Evolutionary conservation across 2,797 vertebrate species (phyloP), one percentile per base, ranked within the genome.

Genomic region (Anguilla pacifica): DNA sequence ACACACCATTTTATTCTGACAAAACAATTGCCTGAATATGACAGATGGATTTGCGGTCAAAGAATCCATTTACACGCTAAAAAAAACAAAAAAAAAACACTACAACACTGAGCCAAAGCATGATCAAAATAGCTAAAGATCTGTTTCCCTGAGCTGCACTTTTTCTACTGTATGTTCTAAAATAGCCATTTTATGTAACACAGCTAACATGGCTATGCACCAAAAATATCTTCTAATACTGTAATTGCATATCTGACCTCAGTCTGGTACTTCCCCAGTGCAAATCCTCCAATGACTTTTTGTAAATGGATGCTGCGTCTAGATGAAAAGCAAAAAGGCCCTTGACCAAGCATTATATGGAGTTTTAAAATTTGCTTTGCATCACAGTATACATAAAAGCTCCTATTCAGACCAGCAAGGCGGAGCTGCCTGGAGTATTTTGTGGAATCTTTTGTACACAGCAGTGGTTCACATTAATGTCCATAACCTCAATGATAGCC

Each of bases 1-100:
- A 57, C 83, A 84, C 49, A 84, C 13, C 64, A 35, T 57, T 59
- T 57, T 84, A 59, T 84, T 55, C 46, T 84, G 49, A 84, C 83
- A 57, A 51, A 28, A 59, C 83, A 59, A 57, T 84, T 22, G 55
- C n/a, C 83, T 39, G 83, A 57, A 57, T 11, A 57, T 35, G 51
- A 55, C 7, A 28, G 83, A 83, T 53, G 28, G 49, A 84, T 84
- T 84, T 84, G 1, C 83, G 43, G 35, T 77, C 74, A 22, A 77
- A 77, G 35, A 74, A 74, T 74, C 31, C 31, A 74, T 31, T 35
- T 39, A 74, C 70, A 39, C 3, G 31, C 28, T 35, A 11, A 72
- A 31, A 72, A 74, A 25, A 6, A 10, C 31, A 28, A 70, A 31
- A 74, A 25, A 6, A 70, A 70, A 70, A 13, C 70, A 74, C 31